Percentiles rank a stretch among this genome's conserved stretches.
Conservation (phyloP, 2,888 invertebrate species). For the Amphipoea oculea region DNA sequence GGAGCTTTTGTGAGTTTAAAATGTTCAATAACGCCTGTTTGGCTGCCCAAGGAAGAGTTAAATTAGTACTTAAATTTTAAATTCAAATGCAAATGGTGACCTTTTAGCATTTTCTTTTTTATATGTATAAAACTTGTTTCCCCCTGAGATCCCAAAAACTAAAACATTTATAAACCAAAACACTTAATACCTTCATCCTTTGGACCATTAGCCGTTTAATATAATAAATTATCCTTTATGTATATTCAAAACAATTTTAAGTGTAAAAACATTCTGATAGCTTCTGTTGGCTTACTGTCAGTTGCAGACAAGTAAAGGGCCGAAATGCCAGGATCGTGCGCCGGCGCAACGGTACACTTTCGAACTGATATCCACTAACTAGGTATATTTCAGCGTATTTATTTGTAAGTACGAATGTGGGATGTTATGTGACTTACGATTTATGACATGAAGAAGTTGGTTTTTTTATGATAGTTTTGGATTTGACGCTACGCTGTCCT, state of each 20-base stretch:
- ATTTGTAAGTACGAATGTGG: slow-evolving; percentile 13
- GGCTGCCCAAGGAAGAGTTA: background rate
- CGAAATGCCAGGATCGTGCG: slow-evolving; percentile 76
- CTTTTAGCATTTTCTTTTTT: slow-evolving; percentile 4
- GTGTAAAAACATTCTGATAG: slow-evolving; percentile 13
- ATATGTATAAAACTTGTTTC: slow-evolving; percentile 4
- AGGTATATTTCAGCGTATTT: slow-evolving; percentile 12
- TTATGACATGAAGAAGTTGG: background rate
- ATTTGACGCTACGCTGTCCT: no score
- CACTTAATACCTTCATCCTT: background rate
- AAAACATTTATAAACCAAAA: background rate
- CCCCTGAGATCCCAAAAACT: background rate
- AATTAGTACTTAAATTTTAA: background rate
- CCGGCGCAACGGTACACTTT: slow-evolving; percentile 61
- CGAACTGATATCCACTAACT: slow-evolving; percentile 27
- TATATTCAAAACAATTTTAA: slow-evolving; percentile 7
- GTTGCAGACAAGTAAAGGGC: slow-evolving; percentile 64
- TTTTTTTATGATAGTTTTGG: background rate
- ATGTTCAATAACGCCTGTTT: background rate
- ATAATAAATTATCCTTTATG: slow-evolving; percentile 4
- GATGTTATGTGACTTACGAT: background rate
- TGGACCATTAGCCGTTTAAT: background rate
- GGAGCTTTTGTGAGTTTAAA: background rate
- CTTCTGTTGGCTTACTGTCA: slow-evolving; percentile 49
- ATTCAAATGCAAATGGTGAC: background rate